Conservation (phyloP, 2,888 invertebrate species). For the Didymodactylos carnosus region DNA sequence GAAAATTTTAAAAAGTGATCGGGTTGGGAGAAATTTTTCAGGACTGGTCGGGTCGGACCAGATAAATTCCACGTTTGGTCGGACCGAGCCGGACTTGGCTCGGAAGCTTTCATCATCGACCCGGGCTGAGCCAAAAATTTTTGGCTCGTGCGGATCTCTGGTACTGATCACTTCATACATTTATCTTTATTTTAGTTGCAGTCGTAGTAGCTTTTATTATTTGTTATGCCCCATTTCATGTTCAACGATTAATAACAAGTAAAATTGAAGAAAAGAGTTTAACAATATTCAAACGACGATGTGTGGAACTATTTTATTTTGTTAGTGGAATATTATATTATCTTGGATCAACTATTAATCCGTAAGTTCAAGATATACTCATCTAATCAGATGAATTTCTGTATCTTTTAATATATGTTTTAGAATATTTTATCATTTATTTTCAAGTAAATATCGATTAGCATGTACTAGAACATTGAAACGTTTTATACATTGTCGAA, state of each 20-base stretch:
- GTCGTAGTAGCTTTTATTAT: not conserved
- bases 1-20: too few species aligned
- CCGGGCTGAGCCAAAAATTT: too few species aligned
- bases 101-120: too few species aligned
- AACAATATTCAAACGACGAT: not conserved
- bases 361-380: too few species aligned
- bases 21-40: too few species aligned
- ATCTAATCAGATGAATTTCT: too few species aligned
- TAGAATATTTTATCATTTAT: not conserved
- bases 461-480: not conserved
- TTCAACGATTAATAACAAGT: not conserved
- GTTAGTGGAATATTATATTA: slow-evolving; percentile 72
- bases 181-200: not conserved
- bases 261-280: not conserved
- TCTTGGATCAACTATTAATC: slow-evolving; percentile 74
- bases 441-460: not conserved
- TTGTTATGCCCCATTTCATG: not conserved
- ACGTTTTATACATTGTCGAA: not conserved
- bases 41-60: too few species aligned
- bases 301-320: slow-evolving; percentile 43
- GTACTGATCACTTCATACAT: too few species aligned
- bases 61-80: too few species aligned
- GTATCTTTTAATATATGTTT: too few species aligned
- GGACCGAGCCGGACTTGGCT: too few species aligned
- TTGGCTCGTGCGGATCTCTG: too few species aligned